These are phyloP conservation scores for Emys orbicularis DNA, from an alignment of 2,797 vertebrate genomes.

Conservation along the genomic window DNA sequence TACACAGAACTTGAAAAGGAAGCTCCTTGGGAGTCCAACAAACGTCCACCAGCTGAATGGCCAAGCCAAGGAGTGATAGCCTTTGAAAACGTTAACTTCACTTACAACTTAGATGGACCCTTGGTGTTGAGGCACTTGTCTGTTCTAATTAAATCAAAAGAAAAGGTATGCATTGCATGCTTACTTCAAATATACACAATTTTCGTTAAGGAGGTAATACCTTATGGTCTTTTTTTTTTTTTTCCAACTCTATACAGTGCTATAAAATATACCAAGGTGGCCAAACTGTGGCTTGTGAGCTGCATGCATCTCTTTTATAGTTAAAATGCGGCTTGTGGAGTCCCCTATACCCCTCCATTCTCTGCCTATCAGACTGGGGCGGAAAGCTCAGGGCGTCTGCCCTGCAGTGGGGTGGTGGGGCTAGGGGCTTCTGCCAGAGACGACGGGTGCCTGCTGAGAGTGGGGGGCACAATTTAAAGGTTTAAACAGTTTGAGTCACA, in stretches of 20 bases:
- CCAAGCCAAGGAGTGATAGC: slow-evolving; percentile 89
- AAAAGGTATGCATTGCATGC: slow-evolving; percentile 86
- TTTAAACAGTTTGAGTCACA: too few species aligned
- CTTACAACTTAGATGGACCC: slow-evolving; percentile 89
- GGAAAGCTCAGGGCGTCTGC: too few species aligned
- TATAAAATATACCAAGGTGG: background rate
- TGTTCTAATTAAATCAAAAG: slow-evolving; percentile 88
- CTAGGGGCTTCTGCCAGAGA: too few species aligned
- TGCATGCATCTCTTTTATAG: too few species aligned
- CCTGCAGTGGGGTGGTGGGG: too few species aligned
- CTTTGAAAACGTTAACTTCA: slow-evolving; percentile 93
- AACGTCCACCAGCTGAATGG: slow-evolving; percentile 88
- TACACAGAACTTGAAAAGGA: slow-evolving; percentile 95
- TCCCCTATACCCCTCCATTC: too few species aligned
- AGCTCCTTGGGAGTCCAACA: slow-evolving; percentile 91
- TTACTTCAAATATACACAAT: background rate
- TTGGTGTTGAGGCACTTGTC: slow-evolving; percentile 92
- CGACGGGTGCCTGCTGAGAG: too few species aligned
- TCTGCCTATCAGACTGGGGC: too few species aligned
- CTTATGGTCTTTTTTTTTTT: background rate
- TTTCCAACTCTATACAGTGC: background rate
- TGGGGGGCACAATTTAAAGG: too few species aligned
- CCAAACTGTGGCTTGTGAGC: too few species aligned
- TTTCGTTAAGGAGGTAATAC: background rate
- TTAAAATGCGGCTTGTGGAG: too few species aligned